Percentiles rank a stretch among this genome's conserved stretches.
These are phyloP conservation scores for Mechanitis mazaeus DNA, from an alignment of 2,888 invertebrate genomes.

Conservation along the genomic window DNA sequence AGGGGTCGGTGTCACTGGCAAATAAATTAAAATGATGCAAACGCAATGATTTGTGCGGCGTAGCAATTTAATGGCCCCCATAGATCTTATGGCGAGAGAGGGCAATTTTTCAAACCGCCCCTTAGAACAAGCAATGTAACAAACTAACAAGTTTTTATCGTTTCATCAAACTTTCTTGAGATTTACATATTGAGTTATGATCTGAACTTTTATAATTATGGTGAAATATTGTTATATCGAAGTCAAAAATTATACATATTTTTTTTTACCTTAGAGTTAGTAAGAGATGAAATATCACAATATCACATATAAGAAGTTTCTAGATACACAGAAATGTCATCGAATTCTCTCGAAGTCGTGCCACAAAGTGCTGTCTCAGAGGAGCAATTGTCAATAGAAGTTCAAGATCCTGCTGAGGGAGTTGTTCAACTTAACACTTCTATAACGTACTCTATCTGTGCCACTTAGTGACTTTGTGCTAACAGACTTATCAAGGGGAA, in stretches of 20 bases:
- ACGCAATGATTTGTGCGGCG: slow-evolving; percentile 47
- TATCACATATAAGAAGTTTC: neutral
- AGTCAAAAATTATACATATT: neutral
- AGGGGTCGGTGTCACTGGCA: slow-evolving; percentile 29
- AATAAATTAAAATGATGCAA: slow-evolving; percentile 41
- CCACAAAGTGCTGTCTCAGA: slow-evolving; percentile 15
- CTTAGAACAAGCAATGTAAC: slow-evolving; percentile 22
- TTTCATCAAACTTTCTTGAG: slow-evolving; percentile 2
- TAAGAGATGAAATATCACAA: too few relatives aligned
- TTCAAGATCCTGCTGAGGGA: slow-evolving; percentile 10
- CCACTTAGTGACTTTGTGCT: neutral
- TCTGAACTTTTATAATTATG: neutral
- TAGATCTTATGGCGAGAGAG: slow-evolving; percentile 38
- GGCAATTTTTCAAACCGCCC: slow-evolving; percentile 39
- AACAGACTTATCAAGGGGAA: too few relatives aligned
- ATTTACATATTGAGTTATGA: slow-evolving; percentile 6
- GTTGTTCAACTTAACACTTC: slow-evolving; percentile 9
- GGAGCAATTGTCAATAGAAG: slow-evolving; percentile 12
- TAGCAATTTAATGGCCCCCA: slow-evolving; percentile 40
- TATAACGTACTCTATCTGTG: neutral
- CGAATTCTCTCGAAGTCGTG: slow-evolving; percentile 5
- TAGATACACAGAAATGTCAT: slow-evolving; percentile 12
- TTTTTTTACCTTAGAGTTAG: too few relatives aligned
- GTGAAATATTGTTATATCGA: neutral
- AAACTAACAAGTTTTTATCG: slow-evolving; percentile 10